A percentile compares a stretch with the other conserved stretches of the same genome.
Conservation (phyloP, 2,113 vertebrate genomes). For the Danio rerio region DNA sequence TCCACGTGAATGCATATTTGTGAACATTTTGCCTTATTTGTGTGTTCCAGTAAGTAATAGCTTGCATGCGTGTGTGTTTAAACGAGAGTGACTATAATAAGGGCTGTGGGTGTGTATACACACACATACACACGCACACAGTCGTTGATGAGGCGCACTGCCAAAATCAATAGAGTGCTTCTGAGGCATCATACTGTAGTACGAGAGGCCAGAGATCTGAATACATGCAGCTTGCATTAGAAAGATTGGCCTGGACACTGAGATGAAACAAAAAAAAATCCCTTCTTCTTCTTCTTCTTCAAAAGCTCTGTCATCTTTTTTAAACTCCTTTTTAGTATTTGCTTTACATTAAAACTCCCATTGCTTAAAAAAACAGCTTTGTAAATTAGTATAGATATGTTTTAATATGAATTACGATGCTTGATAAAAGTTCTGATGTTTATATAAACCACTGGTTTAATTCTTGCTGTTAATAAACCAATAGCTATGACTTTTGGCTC, state of each 20-base stretch:
- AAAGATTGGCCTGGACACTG: constrained; percentile 50
- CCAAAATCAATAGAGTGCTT: constrained; percentile 76
- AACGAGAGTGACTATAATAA: neutral
- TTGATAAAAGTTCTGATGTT: too few relatives aligned
- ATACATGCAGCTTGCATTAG: constrained; percentile 60
- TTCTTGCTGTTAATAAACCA: too few relatives aligned
- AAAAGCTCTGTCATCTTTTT: too few relatives aligned
- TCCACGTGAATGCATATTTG: constrained; percentile 25
- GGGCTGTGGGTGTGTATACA: constrained; percentile 13
- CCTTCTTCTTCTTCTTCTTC: too few relatives aligned
- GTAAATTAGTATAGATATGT: too few relatives aligned
- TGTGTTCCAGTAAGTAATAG: constrained; percentile 58
- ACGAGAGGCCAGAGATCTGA: constrained; percentile 65
- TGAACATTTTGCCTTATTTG: constrained; percentile 41
- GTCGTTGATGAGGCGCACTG: constrained; percentile 63
- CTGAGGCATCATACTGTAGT: constrained; percentile 70
- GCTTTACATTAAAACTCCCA: too few relatives aligned
- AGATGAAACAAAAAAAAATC: neutral
- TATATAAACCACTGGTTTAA: too few relatives aligned
- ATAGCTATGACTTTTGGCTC: too few relatives aligned
- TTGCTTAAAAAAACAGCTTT: too few relatives aligned
- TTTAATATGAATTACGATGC: too few relatives aligned
- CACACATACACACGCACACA: constrained; percentile 52
- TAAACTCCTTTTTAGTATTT: too few relatives aligned
- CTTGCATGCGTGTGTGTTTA: constrained; percentile 42